Evolutionary conservation across 2,888 invertebrate species (phyloP), one percentile per base, ranked within the genome.

Genomic region (Zygaena filipendulae): DNA sequence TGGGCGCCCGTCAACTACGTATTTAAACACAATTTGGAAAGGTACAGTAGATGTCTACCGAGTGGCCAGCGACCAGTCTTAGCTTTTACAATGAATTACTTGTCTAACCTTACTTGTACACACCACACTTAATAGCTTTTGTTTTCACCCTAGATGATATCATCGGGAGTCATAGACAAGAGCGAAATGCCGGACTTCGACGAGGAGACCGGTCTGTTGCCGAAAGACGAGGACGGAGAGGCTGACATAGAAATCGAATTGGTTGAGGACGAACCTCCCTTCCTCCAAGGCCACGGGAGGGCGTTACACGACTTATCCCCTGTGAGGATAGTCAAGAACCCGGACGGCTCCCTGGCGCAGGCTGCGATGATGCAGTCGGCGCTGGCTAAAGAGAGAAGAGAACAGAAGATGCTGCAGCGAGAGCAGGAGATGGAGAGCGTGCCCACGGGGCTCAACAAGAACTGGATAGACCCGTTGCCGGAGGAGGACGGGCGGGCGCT

Each of bases 361-460:
- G 97, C 99, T 0, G 99, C 99, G 0, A 97, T 99, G 95, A 99
- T 97, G 97, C 99, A 99, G 66, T 94, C 93, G 7, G 99, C 99
- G 0, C 63, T 99, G 22, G 93, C 98, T 0, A 99, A 99, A 56
- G 99, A 99, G 60, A 82, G 99, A 27, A 80, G 98, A 23, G 99
- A 99, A 60, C 87, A 92, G 51, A 98, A 99, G 70, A 95, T 95
- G 93, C 69, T 93, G n/a, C 95, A 95, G 47, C 70, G 97, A 13
- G 96, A 97, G 55, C 64, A 92, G 42, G 96, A 97, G 69, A 90
- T 92, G 82, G 94, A 95, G 55, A 87, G 90, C 1, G 67, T 89
- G 9, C 91, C 91, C 0, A 87, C 92, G 1, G 90, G 53, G 4
- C 74, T 92, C 0, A 94, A 92, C 50, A 95, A 95, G 64, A 93